Base-by-base conservation (phyloP, 2,797 vertebrate species). In the Sebastes nivosus region DNA sequence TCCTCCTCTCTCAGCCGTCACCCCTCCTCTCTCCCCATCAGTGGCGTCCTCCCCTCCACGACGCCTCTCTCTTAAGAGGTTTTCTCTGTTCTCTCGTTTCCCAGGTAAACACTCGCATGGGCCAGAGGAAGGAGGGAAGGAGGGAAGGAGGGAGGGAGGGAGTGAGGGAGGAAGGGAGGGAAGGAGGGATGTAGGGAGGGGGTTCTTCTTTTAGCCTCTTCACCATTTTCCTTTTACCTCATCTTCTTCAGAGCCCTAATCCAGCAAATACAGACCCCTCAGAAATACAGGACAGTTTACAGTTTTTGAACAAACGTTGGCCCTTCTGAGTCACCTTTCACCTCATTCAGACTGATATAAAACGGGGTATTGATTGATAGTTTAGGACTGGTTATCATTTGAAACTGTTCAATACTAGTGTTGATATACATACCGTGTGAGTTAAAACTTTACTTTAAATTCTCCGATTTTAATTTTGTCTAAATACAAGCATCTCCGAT, bases 71-170 rank as follows among this genome's bases (percentile, higher is more conserved):
- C 92, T 96, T 92, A 96, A 96, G 91, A 95, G 94, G 93, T 96
- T 96, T 91, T 96, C 95, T 92, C 84, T 96, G 88, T 96, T 96
- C 95, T 92, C 96, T 92, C 93, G 93, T 85, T 95, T 93, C 83
- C 93, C 96, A 97, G 96, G 96, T 97, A 97, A 97, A 93, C 83
- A 86, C 76, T 69, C 38, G 70, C 81, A 87, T 73, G 81, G 88
- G 87, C 72, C 75, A n/a, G 34, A 61, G 34, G 61, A 50, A 71
- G 12, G 63, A n/a, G 59, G 83, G 74, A 50, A 66, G 16, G 63
- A 18, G 55, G 83, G 74, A 2, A 25, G 65, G 16, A 10, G 5
- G 13, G 22, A 46, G 46, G 11, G 64, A 16, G 50, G 85, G 74
- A 50, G 22, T 18, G 16, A 10, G 4, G 12, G 22, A 50, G 64